Conservation (phyloP, 2,888 invertebrate species). For the Spilosoma lubricipeda region DNA sequence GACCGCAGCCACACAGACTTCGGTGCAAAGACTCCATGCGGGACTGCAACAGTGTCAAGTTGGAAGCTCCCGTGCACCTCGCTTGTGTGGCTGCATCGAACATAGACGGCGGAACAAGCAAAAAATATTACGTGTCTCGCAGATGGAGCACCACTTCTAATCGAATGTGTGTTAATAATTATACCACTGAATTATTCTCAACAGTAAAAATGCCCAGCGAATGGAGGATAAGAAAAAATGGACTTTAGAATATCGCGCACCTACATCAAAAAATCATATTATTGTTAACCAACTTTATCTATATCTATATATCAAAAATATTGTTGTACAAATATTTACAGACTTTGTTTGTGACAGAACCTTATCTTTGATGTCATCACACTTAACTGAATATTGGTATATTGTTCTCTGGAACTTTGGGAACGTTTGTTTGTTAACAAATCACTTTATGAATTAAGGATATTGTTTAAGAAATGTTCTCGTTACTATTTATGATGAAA, state of each 20-base stretch:
- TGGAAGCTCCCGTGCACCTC: too few relatives aligned
- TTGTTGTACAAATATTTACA: neutral
- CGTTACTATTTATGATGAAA: too few relatives aligned
- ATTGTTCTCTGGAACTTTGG: neutral
- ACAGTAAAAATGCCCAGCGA: neutral
- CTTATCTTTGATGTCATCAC: neutral
- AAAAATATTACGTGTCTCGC: neutral
- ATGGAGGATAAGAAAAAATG: too few relatives aligned
- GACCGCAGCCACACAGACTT: too few relatives aligned
- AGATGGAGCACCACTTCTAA: neutral
- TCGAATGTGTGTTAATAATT: neutral
- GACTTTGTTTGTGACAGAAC: neutral
- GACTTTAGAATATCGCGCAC: too few relatives aligned
- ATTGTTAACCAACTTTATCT: too few relatives aligned
- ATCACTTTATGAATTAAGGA: neutral
- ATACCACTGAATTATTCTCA: neutral
- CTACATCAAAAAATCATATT: too few relatives aligned
- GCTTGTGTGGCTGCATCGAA: neutral
- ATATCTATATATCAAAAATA: too few relatives aligned
- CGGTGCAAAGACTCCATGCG: too few relatives aligned
- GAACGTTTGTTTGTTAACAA: neutral
- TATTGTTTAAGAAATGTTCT: neutral
- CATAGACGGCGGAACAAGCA: neutral
- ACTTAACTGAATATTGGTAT: neutral
- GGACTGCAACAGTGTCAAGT: too few relatives aligned